Percentiles rank a stretch among this genome's conserved stretches.
These are phyloP conservation scores for Sminthurides aquaticus DNA, from an alignment of 2,888 invertebrate species.

Conservation along the genomic window DNA sequence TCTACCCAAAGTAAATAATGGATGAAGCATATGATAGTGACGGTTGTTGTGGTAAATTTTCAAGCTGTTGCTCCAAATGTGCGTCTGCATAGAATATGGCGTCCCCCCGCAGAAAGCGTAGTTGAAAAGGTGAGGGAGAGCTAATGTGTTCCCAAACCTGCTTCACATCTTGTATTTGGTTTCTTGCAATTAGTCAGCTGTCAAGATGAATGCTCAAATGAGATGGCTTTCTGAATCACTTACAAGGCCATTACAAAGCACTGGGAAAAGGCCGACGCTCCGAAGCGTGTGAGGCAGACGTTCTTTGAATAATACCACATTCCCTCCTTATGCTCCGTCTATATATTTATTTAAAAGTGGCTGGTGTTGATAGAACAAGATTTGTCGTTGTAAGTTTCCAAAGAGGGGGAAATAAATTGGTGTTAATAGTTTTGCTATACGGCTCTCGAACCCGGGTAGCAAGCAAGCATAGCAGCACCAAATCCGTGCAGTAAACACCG, in stretches of 20 bases:
- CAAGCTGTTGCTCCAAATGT: background rate
- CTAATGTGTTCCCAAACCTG: background rate
- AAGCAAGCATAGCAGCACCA: no score
- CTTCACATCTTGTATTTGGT: background rate
- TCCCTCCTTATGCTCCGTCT: background rate
- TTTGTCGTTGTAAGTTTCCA: background rate
- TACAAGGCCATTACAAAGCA: background rate
- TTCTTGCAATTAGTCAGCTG: background rate
- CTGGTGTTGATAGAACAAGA: background rate
- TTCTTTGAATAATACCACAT: background rate
- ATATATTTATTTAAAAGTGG: background rate
- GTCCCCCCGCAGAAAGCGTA: background rate
- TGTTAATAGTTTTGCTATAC: background rate
- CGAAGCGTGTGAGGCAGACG: background rate
- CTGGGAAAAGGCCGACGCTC: background rate
- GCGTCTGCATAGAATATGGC: no score
- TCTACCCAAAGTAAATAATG: background rate
- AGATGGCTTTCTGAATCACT: background rate
- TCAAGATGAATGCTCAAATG: background rate
- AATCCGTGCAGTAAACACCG: no score
- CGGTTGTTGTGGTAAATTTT: background rate
- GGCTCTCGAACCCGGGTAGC: background rate
- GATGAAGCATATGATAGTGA: background rate
- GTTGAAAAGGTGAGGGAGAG: background rate
- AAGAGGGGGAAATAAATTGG: background rate